phyloP scores from a whole-genome alignment of 1,140 invertebrate genomes.

The Maconellicoccus hirsutus region DNA sequence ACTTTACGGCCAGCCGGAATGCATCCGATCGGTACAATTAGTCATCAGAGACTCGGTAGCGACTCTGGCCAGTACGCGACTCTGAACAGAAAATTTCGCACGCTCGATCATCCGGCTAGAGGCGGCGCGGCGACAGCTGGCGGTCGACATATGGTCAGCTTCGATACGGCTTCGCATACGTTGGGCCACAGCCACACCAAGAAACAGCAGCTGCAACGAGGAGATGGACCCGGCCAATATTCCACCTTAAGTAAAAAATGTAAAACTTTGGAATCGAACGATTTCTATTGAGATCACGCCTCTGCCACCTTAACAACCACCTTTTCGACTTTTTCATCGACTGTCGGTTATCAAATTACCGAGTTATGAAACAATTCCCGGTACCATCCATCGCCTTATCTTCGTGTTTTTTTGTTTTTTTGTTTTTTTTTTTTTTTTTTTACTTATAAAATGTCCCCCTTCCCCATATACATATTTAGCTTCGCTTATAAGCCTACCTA shows the following conservation, averaged over 20 bases:
- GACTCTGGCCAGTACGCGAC: conserved; percentile 55
- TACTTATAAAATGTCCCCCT: too few relatives aligned
- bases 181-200: conserved; percentile 30
- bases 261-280: conserved; percentile 84
- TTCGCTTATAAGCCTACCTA: too few relatives aligned
- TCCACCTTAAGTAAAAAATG: conserved; percentile 78
- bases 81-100: conserved; percentile 33
- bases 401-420: too few relatives aligned
- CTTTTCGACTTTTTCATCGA: conserved; percentile 23
- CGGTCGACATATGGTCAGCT: conserved; percentile 27
- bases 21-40: conserved; percentile 1
- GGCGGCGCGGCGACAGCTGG: too few relatives aligned
- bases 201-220: conserved; percentile 26
- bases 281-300: conserved; percentile 77
- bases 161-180: conserved; percentile 29
- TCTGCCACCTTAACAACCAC: conserved; percentile 31
- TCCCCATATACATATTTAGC: too few relatives aligned
- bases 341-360: conserved; percentile 27
- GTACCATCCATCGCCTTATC: too few relatives aligned
- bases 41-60: neutral
- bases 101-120: conserved; percentile 31
- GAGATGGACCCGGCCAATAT: conserved; percentile 39
- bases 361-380: conserved; percentile 24
- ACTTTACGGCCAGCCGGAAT: neutral
- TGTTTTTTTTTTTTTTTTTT: too few relatives aligned